A percentile compares a stretch with the other conserved stretches of the same genome.
Evolutionary conservation across 2,888 invertebrate species (phyloP).

Genomic region (Zonitis immaculata): DNA sequence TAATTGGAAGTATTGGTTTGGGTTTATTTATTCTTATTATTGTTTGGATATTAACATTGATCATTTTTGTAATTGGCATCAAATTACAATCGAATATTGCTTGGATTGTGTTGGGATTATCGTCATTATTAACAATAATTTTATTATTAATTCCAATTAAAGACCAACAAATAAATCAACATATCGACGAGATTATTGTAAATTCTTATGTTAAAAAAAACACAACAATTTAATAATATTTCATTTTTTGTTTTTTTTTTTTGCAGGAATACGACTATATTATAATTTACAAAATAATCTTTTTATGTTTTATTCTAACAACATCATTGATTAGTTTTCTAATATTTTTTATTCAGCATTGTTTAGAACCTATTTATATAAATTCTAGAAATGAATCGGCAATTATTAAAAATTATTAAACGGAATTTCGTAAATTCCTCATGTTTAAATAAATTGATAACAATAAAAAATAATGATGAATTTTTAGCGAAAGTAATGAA

Average conservation of each 20-base stretch:
- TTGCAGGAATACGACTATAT: conserved; percentile 54
- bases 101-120: conserved; percentile 54
- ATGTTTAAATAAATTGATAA: conserved; percentile 43
- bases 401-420: neutral
- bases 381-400: conserved; percentile 29
- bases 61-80: conserved; percentile 61
- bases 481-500: conserved; percentile 81
- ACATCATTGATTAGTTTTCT: conserved; percentile 49
- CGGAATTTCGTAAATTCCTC: conserved; percentile 15
- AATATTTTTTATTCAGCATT: conserved; percentile 50
- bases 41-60: conserved; percentile 59
- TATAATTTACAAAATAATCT: conserved; percentile 51
- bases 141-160: conserved; percentile 45
- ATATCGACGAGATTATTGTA: neutral
- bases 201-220: no score
- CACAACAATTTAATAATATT: no score
- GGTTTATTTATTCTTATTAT: conserved; percentile 63
- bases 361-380: conserved; percentile 50
- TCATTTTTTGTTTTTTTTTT: conserved; percentile 28
- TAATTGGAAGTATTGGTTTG: conserved; percentile 54
- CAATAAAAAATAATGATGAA: conserved; percentile 69
- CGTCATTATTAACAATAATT: conserved; percentile 55
- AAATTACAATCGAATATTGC: conserved; percentile 63
- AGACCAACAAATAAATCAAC: conserved; percentile 20
- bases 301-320: conserved; percentile 47